Conservation (phyloP, 2,888 invertebrate species). For the Leptinotarsa tumamoca region DNA sequence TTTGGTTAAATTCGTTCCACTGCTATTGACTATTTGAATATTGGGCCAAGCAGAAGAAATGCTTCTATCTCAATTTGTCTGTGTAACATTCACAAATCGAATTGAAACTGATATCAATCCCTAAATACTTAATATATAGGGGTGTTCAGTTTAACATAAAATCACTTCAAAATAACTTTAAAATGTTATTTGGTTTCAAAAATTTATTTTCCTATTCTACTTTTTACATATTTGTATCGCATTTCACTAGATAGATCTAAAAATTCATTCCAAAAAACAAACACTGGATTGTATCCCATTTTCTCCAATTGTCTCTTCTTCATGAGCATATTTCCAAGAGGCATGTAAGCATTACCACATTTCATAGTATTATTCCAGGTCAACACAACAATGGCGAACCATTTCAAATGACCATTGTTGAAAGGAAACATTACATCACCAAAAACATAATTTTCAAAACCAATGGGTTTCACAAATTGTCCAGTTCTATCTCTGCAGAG, state of each 20-base stretch:
- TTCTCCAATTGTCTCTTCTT: conserved; percentile 75
- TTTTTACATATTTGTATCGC: conserved; percentile 48
- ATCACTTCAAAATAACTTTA: no score
- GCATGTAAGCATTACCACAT: conserved; percentile 66
- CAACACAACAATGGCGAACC: conserved; percentile 72
- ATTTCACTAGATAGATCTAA: conserved; percentile 42
- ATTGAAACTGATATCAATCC: no score
- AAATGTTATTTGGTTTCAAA: no score
- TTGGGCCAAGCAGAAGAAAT: no score
- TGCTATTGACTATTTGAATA: no score
- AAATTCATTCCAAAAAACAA: conserved; percentile 54
- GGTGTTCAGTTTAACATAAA: no score
- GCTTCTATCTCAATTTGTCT: no score
- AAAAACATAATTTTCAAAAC: conserved; percentile 68
- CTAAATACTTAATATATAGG: no score
- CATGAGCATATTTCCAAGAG: conserved; percentile 69
- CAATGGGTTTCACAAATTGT: conserved; percentile 67
- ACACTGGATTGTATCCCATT: conserved; percentile 71
- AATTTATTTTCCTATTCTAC: conserved; percentile 23
- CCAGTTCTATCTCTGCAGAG: conserved; percentile 67
- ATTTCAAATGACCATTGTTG: conserved; percentile 60
- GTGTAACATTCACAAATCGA: no score
- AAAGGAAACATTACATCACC: conserved; percentile 65
- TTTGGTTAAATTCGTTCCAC: no score
- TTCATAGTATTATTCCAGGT: conserved; percentile 74